phyloP scores from a whole-genome alignment of 1,140 invertebrate species.

The Drosophila asahinai region DNA sequence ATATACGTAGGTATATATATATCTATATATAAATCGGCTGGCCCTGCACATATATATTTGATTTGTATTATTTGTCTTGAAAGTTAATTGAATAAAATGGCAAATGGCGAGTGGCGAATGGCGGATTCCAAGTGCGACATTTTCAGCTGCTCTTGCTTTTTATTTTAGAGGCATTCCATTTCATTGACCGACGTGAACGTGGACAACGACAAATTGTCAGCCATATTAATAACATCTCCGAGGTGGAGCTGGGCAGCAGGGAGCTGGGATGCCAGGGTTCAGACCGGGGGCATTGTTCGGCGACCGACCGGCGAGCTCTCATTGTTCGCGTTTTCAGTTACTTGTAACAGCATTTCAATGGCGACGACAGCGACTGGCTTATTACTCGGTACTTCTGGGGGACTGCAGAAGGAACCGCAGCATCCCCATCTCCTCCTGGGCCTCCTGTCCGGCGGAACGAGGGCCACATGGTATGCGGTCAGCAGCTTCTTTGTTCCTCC shows the following conservation, averaged over 20 bases:
- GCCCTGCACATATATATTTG: conserved; percentile 39
- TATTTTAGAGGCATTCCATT: conserved; percentile 78
- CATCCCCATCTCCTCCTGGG: conserved; percentile 17
- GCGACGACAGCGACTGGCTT: conserved; percentile 58
- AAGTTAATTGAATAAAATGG: conserved; percentile 82
- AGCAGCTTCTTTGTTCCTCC: conserved; percentile 74
- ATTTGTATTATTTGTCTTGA: conserved; percentile 79
- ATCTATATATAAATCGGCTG: conserved; percentile 12
- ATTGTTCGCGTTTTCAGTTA: conserved; percentile 79
- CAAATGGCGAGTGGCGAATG: conserved; percentile 57
- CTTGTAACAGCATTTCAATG: conserved; percentile 80
- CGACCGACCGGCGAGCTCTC: conserved; percentile 49
- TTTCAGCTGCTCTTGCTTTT: conserved; percentile 72
- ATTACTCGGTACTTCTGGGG: conserved; percentile 54
- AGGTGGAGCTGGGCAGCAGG: conserved; percentile 11
- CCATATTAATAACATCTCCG: conserved; percentile 79
- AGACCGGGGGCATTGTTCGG: conserved; percentile 58
- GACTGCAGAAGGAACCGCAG: conserved; percentile 42
- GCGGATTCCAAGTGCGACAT: conserved; percentile 70
- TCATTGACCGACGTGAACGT: conserved; percentile 38
- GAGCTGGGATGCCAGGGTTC: conserved; percentile 2
- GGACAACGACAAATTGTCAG: conserved; percentile 77
- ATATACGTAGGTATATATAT: background rate
- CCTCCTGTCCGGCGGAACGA: conserved; percentile 7
- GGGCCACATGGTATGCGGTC: conserved; percentile 68